phyloP scores from a whole-genome alignment of 2,888 invertebrate genomes.

The Pyrrhia umbra region DNA sequence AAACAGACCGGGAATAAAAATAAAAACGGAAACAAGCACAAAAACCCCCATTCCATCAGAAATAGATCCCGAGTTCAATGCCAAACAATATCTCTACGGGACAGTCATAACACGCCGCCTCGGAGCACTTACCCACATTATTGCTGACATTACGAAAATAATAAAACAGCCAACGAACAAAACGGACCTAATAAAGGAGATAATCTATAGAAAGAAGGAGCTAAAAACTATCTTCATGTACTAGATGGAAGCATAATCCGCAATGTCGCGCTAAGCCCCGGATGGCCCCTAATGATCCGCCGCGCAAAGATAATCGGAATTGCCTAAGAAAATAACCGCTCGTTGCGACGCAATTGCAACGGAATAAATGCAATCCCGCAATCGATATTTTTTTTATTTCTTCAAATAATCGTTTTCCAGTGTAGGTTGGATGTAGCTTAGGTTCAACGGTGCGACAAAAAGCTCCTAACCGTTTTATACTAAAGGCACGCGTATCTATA shows the following conservation, averaged over 20 bases:
- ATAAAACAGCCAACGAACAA: slow-evolving; percentile 42
- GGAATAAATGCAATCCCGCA: slow-evolving; percentile 50
- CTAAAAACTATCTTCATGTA: slow-evolving; percentile 58
- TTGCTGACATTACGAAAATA: slow-evolving; percentile 42
- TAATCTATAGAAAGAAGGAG: slow-evolving; percentile 43
- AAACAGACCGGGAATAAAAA: slow-evolving; percentile 42
- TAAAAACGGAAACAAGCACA: slow-evolving; percentile 43
- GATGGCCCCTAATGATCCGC: slow-evolving; percentile 76
- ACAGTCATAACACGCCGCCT: slow-evolving; percentile 35
- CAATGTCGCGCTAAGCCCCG: slow-evolving; percentile 63
- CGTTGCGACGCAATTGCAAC: slow-evolving; percentile 64
- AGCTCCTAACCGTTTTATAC: slow-evolving; percentile 40
- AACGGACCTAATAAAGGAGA: slow-evolving; percentile 47
- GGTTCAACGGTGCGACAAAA: slow-evolving; percentile 35
- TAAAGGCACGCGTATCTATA: slow-evolving; percentile 33
- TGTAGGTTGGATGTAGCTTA: slow-evolving; percentile 32
- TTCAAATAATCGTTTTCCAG: slow-evolving; percentile 43
- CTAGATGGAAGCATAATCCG: slow-evolving; percentile 71
- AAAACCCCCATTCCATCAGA: slow-evolving; percentile 50
- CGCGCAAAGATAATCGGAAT: slow-evolving; percentile 72
- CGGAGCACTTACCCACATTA: slow-evolving; percentile 40
- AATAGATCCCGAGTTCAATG: slow-evolving; percentile 54
- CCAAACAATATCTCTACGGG: slow-evolving; percentile 52
- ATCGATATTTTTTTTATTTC: slow-evolving; percentile 45
- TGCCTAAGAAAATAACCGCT: slow-evolving; percentile 70